Conservation (phyloP, 2,113 vertebrate genomes). For the Cinclus cinclus region DNA sequence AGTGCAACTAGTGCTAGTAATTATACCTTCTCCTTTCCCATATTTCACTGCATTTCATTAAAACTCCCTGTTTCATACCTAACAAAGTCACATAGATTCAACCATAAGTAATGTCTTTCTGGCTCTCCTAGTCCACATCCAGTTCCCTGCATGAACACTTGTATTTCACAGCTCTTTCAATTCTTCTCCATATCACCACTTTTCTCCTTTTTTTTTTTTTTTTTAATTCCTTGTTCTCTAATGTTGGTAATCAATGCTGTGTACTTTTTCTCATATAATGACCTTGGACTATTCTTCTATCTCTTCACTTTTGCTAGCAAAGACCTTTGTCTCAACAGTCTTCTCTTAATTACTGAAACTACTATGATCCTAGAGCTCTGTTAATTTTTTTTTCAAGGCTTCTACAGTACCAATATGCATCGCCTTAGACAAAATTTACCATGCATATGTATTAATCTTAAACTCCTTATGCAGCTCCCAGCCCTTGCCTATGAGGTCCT, state of each 20-base stretch:
- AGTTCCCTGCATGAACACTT: not conserved
- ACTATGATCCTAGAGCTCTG: not conserved
- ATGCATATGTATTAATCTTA: not conserved
- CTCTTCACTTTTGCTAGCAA: not conserved
- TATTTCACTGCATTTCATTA: not conserved
- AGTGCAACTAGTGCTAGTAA: not conserved
- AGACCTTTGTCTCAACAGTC: not conserved
- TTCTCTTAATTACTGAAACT: not conserved
- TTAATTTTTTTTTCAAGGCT: not conserved
- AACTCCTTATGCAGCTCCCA: not conserved
- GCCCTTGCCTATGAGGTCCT: not conserved
- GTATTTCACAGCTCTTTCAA: not conserved
- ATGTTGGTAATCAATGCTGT: not conserved
- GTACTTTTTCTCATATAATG: not conserved
- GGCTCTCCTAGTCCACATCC: not conserved
- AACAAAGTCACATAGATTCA: not conserved
- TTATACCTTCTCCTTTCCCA: not conserved
- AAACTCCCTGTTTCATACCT: not conserved
- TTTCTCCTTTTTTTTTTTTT: accelerated
- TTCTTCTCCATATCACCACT: not conserved
- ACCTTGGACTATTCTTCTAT: not conserved
- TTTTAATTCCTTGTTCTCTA: not conserved
- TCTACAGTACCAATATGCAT: not conserved
- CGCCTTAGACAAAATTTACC: not conserved
- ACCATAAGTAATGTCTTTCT: not conserved